These are phyloP conservation scores for Bugulina stolonifera DNA, from an alignment of 2,888 invertebrate species.

Conservation along the genomic window DNA sequence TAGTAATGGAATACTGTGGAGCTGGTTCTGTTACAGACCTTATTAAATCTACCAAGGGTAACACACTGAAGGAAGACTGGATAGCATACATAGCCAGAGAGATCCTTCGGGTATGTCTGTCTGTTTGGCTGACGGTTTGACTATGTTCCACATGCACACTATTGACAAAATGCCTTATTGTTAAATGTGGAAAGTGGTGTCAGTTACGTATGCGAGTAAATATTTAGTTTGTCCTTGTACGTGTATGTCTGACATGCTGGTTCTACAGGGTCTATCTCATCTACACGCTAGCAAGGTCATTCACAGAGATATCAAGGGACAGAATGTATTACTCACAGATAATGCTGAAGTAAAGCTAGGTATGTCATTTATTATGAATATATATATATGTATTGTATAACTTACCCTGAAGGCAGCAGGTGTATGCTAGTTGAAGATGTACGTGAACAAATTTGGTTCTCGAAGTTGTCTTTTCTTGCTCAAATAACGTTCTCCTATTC, in stretches of 20 bases:
- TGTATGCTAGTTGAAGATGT: too few relatives aligned
- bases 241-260: neutral
- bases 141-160: too few relatives aligned
- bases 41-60: slow-evolving; percentile 96
- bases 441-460: too few relatives aligned
- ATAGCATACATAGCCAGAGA: slow-evolving; percentile 94
- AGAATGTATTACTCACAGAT: slow-evolving; percentile 97
- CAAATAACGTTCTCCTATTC: too few relatives aligned
- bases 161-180: too few relatives aligned
- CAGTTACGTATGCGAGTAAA: too few relatives aligned
- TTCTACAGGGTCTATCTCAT: slow-evolving; percentile 83
- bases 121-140: neutral
- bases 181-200: too few relatives aligned
- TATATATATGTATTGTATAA: too few relatives aligned
- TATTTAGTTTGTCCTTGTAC: neutral
- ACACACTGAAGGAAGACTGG: slow-evolving; percentile 98
- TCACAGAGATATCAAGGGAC: slow-evolving; percentile 93
- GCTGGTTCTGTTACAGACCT: slow-evolving; percentile 98
- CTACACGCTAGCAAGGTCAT: slow-evolving; percentile 98
- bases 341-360: slow-evolving; percentile 99
- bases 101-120: slow-evolving; percentile 59
- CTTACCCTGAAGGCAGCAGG: too few relatives aligned
- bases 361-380: too few relatives aligned
- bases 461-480: too few relatives aligned
- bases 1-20: slow-evolving; percentile 99